These are phyloP conservation scores for Lycocorax pyrrhopterus DNA, from an alignment of 2,113 vertebrate genomes.

Conservation along the genomic window DNA sequence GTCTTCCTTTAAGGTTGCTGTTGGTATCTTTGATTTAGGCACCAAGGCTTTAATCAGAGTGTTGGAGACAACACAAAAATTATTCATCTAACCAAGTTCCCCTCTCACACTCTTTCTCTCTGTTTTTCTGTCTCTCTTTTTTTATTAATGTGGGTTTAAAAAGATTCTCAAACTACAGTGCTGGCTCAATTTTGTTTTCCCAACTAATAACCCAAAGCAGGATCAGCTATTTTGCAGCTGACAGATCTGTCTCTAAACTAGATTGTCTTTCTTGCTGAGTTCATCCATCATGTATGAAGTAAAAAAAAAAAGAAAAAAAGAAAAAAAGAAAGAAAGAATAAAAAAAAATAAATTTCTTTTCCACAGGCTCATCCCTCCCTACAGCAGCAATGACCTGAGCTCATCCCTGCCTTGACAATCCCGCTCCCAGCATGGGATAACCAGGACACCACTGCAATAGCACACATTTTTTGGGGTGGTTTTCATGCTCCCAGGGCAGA, in stretches of 20 bases:
- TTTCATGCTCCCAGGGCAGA: neutral
- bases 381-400: neutral
- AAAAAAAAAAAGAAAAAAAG: neutral
- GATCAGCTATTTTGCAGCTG: conserved; percentile 66
- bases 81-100: conserved; percentile 51
- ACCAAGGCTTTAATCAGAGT: conserved; percentile 71
- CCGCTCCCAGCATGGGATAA: neutral
- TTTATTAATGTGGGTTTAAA: conserved; percentile 63
- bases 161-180: conserved; percentile 43
- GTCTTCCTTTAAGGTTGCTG: conserved; percentile 63
- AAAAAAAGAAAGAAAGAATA: neutral
- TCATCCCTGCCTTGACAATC: neutral
- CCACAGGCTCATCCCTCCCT: neutral
- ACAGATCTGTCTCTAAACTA: conserved; percentile 50
- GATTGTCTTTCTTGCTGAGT: conserved; percentile 45
- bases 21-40: conserved; percentile 71
- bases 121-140: neutral
- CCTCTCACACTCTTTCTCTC: neutral
- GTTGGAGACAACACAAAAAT: conserved; percentile 58
- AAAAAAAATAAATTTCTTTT: neutral
- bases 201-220: conserved; percentile 62
- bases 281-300: conserved; percentile 48
- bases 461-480: neutral
- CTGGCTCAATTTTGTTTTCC: conserved; percentile 63
- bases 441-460: neutral